Conservation (phyloP, 1,140 invertebrate species). For the Penaeus japonicus region DNA sequence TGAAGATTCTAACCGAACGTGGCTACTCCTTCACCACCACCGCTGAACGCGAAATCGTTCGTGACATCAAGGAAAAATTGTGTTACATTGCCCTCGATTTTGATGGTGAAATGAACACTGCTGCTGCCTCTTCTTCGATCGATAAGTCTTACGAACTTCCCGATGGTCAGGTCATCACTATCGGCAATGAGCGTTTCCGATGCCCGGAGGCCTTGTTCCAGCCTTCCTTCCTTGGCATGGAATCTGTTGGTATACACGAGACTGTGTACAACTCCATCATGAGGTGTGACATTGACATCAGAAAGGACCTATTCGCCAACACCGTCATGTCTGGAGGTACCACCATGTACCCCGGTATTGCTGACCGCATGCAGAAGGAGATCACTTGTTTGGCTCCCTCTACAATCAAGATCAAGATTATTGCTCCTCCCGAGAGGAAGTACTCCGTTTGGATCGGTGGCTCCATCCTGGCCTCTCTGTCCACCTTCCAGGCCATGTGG, state of each 20-base stretch:
- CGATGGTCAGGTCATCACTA: conserved; percentile 64
- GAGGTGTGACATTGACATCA: conserved; percentile 77
- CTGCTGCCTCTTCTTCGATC: conserved; percentile 74
- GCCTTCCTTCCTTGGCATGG: conserved; percentile 74
- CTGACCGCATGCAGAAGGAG: conserved; percentile 71
- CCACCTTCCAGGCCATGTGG: conserved; percentile 93
- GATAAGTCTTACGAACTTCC: conserved; percentile 74
- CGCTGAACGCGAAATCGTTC: too few relatives aligned
- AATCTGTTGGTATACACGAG: conserved; percentile 65
- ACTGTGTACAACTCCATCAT: conserved; percentile 68
- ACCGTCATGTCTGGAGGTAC: conserved; percentile 72
- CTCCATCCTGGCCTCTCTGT: conserved; percentile 84
- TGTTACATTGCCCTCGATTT: too few relatives aligned
- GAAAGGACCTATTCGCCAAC: conserved; percentile 65
- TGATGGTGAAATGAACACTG: conserved; percentile 49
- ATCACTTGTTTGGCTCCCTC: conserved; percentile 69
- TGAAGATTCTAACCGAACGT: conserved; percentile 95
- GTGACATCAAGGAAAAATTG: too few relatives aligned
- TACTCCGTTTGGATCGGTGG: conserved; percentile 86
- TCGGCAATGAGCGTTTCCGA: conserved; percentile 70
- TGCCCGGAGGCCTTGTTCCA: conserved; percentile 73
- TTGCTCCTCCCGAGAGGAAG: not conserved
- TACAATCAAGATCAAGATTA: conserved; percentile 75
- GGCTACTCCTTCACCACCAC: conserved; percentile 83
- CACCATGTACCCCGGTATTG: conserved; percentile 72